Percentiles rank a stretch among this genome's conserved stretches.
Conservation (phyloP, 2,113 vertebrate species). For the Pteronura brasiliensis region DNA sequence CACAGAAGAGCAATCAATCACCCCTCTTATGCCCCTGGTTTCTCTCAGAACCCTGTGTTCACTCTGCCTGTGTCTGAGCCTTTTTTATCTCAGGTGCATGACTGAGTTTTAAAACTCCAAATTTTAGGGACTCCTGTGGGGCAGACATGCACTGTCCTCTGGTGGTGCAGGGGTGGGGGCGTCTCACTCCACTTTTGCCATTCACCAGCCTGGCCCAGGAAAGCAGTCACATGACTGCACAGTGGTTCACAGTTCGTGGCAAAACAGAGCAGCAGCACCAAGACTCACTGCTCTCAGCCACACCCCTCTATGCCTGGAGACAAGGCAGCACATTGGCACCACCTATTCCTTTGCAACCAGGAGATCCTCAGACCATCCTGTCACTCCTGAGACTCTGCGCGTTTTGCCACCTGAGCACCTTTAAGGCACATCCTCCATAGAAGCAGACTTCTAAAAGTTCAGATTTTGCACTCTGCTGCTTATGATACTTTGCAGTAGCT, state of each 20-base stretch:
- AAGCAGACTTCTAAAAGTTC: not conserved
- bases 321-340: not conserved
- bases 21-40: not conserved
- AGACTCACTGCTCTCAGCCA: not conserved
- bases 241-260: not conserved
- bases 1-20: not conserved
- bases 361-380: not conserved
- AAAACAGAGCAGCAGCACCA: not conserved
- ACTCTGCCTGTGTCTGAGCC: not conserved
- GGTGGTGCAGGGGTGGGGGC: accelerated
- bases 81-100: not conserved
- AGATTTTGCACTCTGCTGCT: not conserved
- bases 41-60: not conserved
- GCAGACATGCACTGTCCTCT: not conserved
- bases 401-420: not conserved
- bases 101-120: not conserved
- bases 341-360: not conserved
- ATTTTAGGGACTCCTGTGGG: not conserved
- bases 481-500: not conserved
- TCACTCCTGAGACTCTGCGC: not conserved
- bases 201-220: not conserved
- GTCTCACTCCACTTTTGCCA: not conserved
- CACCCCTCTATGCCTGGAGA: not conserved
- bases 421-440: not conserved
- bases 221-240: not conserved